phyloP scores from a whole-genome alignment of 2,888 invertebrate genomes.

The Mayetiola destructor region DNA sequence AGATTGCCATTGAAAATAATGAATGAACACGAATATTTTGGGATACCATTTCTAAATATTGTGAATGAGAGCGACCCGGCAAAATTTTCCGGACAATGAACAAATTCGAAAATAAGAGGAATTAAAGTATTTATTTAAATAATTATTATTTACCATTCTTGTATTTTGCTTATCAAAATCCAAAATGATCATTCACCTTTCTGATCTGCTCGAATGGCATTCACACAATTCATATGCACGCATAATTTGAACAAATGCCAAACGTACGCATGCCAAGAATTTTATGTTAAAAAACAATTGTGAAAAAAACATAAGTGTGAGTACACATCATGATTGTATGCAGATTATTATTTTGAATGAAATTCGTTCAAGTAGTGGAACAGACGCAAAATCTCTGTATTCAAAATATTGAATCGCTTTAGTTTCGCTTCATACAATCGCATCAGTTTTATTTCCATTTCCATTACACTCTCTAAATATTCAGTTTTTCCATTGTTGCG shows the following conservation, averaged over 20 bases:
- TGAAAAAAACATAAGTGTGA: not conserved
- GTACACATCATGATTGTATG: not conserved
- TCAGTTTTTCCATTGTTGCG: not conserved
- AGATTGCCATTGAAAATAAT: too few relatives aligned
- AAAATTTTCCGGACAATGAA: too few relatives aligned
- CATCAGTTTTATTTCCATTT: not conserved
- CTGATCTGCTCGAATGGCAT: not conserved
- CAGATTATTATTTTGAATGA: not conserved
- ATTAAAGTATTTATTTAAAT: too few relatives aligned
- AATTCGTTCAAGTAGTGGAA: not conserved
- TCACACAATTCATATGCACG: too few relatives aligned
- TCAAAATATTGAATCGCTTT: constrained; percentile 1
- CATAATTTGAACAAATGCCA: not conserved
- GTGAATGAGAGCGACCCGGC: too few relatives aligned
- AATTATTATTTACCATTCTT: too few relatives aligned
- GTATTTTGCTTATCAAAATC: too few relatives aligned
- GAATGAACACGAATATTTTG: too few relatives aligned
- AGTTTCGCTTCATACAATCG: not conserved
- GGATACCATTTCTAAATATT: too few relatives aligned
- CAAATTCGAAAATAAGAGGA: too few relatives aligned
- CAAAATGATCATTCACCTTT: constrained; percentile 2
- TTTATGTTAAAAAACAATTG: not conserved
- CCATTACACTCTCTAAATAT: not conserved
- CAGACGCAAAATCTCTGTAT: too few relatives aligned
- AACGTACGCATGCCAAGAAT: too few relatives aligned